Conservation (phyloP, 2,113 vertebrate genomes). For the Lathamus discolor region DNA sequence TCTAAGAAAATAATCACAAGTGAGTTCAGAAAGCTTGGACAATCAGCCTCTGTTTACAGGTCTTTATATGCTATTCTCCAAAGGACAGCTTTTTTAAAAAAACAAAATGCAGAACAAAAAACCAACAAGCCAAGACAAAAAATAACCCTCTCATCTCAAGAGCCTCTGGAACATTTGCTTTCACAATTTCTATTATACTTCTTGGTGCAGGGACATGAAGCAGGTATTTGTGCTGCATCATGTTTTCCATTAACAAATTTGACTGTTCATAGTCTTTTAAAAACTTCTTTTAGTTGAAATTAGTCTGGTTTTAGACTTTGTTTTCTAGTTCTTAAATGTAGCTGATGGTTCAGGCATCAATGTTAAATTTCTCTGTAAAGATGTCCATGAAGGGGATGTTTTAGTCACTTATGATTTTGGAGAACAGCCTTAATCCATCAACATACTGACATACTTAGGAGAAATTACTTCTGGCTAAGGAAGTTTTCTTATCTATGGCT, state of each 20-base stretch:
- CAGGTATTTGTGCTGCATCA: constrained; percentile 50
- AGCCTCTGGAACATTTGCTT: constrained; percentile 15
- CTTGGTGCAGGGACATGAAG: constrained; percentile 29
- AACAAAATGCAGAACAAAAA: not conserved
- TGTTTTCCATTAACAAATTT: constrained; percentile 8
- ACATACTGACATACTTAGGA: not conserved
- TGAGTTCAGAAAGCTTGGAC: constrained; percentile 77
- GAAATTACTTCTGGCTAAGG: not conserved
- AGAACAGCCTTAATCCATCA: constrained; percentile 2
- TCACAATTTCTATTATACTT: constrained; percentile 9
- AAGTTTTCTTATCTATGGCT: not conserved
- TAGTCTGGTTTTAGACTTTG: not conserved
- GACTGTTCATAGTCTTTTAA: not conserved
- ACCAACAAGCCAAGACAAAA: not conserved
- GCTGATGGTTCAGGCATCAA: accelerated
- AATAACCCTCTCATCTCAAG: not conserved
- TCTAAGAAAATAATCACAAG: constrained; percentile 50
- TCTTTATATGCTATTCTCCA: constrained; percentile 72
- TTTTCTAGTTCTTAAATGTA: not conserved
- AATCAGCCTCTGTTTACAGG: constrained; percentile 79
- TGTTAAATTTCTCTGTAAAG: not conserved
- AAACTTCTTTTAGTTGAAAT: not conserved
- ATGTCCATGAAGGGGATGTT: not conserved
- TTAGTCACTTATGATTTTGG: not conserved
- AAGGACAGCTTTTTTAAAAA: constrained; percentile 50